Conservation (phyloP, 2,888 invertebrate genomes). For the Osmoderma eremita region DNA sequence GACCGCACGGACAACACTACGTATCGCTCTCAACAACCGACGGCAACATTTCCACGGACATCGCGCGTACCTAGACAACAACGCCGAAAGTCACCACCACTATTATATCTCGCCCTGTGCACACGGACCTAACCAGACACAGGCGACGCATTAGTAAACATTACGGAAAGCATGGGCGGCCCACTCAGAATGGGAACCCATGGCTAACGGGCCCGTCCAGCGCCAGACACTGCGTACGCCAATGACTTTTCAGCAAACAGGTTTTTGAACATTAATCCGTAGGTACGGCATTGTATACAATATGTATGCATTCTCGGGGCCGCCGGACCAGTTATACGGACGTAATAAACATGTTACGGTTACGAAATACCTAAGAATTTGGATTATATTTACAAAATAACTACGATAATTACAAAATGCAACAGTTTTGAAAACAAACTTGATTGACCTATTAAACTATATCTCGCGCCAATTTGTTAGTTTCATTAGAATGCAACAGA, state of each 20-base stretch:
- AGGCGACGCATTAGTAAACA: constrained; percentile 39
- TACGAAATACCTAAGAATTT: neutral
- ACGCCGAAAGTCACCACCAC: constrained; percentile 29
- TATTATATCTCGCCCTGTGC: constrained; percentile 12
- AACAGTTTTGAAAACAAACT: neutral
- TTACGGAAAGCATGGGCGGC: constrained; percentile 48
- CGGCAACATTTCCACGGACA: constrained; percentile 25
- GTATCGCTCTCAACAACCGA: constrained; percentile 6
- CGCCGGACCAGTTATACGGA: constrained; percentile 20
- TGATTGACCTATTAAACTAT: constrained; percentile 19
- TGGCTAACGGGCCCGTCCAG: neutral
- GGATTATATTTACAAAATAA: constrained; percentile 5
- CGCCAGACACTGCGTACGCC: constrained; percentile 41
- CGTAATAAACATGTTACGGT: neutral
- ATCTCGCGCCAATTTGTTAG: neutral
- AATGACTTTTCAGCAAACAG: constrained; percentile 50
- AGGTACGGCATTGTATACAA: constrained; percentile 35
- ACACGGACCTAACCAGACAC: constrained; percentile 10
- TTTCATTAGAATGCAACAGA: neutral
- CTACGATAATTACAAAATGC: neutral
- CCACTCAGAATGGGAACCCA: constrained; percentile 25
- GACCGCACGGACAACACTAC: constrained; percentile 5
- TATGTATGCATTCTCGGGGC: neutral
- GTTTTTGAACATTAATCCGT: constrained; percentile 47
- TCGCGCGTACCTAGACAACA: constrained; percentile 18